Evolutionary conservation across 2,888 invertebrate species (phyloP), one percentile per base, ranked within the genome.

Genomic region (Callosobruchus maculatus): DNA sequence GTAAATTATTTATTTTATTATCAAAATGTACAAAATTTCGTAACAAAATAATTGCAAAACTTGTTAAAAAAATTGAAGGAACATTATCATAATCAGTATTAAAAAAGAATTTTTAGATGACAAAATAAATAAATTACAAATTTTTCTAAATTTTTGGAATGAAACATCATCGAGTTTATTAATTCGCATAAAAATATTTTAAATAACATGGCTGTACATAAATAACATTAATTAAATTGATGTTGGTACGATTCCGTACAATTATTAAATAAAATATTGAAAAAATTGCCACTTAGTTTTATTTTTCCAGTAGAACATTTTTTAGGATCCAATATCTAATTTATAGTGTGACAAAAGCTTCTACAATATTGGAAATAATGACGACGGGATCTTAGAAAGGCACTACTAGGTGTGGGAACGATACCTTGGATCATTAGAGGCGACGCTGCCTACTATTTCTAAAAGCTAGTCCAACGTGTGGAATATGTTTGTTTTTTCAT

Each of bases 171-270:
- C 84, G 84, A 85, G 82, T 82, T 82, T 81, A 79, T 82, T 77
- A 75, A 76, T 78, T n/a, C 78, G 78, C 80, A 84, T 82, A 79
- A 79, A 83, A 85, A 85, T 86, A 87, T 86, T 86, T 86, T 86
- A 86, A 85, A 84, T 86, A 83, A 86, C 82, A 81, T 85, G 84
- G 85, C 85, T 87, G 86, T 87, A 86, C 79, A 86, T 86, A 74
- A 75, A 85, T 81, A 85, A 84, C 77, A 82, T 81, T 84, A 83
- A 81, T 83, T 70, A 74, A 77, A 81, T 87, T 83, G 86, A 87
- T 87, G 87, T 87, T 87, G 85, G 86, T 87, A 85, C 86, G 85
- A 84, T 79, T 76, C 77, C 85, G 86, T 86, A 86, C 86, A 84
- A 84, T 85, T 85, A 86, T 85, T 86, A 82, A 83, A 83, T 83